phyloP scores from a whole-genome alignment of 1,140 invertebrate species.

The Meteorus sp. region DNA sequence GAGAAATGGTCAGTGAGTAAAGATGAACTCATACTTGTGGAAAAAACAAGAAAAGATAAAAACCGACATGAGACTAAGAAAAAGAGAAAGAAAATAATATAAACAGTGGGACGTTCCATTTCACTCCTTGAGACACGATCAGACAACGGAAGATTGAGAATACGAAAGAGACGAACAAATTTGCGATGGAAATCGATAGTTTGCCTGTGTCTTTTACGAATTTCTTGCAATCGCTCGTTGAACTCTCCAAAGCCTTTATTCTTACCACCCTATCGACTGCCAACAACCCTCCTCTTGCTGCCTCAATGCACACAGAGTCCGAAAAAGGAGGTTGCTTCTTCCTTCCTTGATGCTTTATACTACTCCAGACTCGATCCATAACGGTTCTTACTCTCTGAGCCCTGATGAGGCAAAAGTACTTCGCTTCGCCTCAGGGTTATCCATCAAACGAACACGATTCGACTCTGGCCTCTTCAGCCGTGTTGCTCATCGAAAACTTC shows the following conservation, averaged over 20 bases:
- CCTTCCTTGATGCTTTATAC: conserved; percentile 8
- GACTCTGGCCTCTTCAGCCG: conserved; percentile 24
- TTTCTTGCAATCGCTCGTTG: conserved; percentile 31
- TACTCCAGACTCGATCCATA: conserved; percentile 29
- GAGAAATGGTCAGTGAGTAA: too few species aligned
- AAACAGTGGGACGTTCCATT: conserved; percentile 27
- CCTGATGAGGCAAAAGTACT: conserved; percentile 32
- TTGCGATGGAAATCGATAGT: conserved; percentile 26
- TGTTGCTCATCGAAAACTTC: conserved; percentile 24
- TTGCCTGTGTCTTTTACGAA: conserved; percentile 23
- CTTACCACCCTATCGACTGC: too few species aligned
- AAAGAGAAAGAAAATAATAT: background rate
- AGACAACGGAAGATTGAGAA: too few species aligned
- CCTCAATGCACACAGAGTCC: too few species aligned
- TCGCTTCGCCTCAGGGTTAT: conserved; percentile 28
- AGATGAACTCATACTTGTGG: too few species aligned
- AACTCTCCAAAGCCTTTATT: conserved; percentile 6
- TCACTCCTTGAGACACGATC: background rate
- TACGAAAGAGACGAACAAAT: too few species aligned
- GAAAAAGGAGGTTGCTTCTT: too few species aligned
- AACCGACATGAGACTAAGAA: background rate
- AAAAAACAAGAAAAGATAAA: background rate
- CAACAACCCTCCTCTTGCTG: too few species aligned
- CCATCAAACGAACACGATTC: conserved; percentile 32
- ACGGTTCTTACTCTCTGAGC: conserved; percentile 19